phyloP scores from a whole-genome alignment of 2,888 invertebrate species.

The Tetramorium bicarinatum region DNA sequence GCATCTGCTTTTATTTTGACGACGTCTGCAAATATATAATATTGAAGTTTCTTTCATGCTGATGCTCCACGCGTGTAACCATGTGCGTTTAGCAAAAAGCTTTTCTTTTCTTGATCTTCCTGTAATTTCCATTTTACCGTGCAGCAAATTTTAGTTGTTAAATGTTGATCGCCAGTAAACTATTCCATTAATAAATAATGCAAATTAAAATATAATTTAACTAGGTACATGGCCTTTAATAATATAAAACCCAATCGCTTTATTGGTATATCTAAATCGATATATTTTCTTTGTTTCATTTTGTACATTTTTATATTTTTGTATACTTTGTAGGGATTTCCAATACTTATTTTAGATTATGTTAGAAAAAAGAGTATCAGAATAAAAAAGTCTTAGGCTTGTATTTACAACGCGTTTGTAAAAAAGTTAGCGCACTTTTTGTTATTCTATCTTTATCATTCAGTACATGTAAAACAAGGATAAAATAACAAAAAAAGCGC shows the following conservation, averaged over 20 bases:
- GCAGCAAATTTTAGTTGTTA: neutral
- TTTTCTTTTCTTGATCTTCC: neutral
- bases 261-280: neutral
- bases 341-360: neutral
- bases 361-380: neutral
- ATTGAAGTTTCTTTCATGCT: neutral
- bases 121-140: neutral
- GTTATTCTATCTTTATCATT: no score
- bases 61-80: neutral
- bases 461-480: no score
- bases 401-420: no score
- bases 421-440: no score
- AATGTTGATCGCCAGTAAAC: neutral
- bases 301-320: neutral
- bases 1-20: neutral
- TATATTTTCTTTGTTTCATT: neutral
- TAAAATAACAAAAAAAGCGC: no score
- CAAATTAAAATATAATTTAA: neutral
- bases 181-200: neutral
- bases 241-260: neutral
- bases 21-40: slow-evolving; percentile 8
- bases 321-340: neutral
- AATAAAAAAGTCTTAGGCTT: neutral
- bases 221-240: neutral
- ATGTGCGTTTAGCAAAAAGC: neutral